These are phyloP conservation scores for Mesaphorura yosii DNA, from an alignment of 1,140 invertebrate species.

Conservation along the genomic window DNA sequence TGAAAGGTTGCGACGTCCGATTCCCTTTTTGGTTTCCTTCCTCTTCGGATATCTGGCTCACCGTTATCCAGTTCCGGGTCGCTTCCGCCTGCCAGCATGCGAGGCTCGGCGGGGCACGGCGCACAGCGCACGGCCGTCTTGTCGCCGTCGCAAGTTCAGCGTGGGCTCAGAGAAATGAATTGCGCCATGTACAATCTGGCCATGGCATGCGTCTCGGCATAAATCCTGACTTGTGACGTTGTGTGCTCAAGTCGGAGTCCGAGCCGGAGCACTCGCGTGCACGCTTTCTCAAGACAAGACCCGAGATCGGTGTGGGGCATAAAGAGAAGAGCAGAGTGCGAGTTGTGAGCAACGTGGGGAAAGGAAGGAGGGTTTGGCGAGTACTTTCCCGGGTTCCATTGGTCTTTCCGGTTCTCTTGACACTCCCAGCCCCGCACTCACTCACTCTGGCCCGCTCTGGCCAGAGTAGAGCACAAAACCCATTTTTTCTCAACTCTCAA, in stretches of 20 bases:
- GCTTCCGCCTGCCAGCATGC: conserved; percentile 30
- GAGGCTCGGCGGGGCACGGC: conserved; percentile 17
- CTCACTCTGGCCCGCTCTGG: too few relatives aligned
- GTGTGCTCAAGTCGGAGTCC: too few relatives aligned
- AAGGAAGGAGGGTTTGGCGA: conserved; percentile 30
- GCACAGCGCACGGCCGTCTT: too few relatives aligned
- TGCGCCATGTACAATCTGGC: too few relatives aligned
- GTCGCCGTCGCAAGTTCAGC: too few relatives aligned
- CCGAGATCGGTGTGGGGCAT: too few relatives aligned
- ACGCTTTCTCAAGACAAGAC: too few relatives aligned
- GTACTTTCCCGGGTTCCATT: conserved; percentile 31
- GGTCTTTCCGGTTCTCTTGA: conserved; percentile 32
- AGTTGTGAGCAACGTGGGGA: conserved; percentile 13
- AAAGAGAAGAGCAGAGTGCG: too few relatives aligned
- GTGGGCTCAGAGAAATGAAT: too few relatives aligned
- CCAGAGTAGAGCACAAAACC: background rate
- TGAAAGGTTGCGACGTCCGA: conserved; percentile 29
- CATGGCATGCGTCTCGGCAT: too few relatives aligned
- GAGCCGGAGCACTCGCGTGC: too few relatives aligned
- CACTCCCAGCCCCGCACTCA: conserved; percentile 26
- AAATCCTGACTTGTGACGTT: too few relatives aligned
- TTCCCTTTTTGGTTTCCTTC: conserved; percentile 32
- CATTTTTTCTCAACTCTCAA: background rate
- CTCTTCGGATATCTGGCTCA: conserved; percentile 32
- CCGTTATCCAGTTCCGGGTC: conserved; percentile 32